Conservation (phyloP, 2,888 invertebrate species). For the Hemicrepidius hirtus region DNA sequence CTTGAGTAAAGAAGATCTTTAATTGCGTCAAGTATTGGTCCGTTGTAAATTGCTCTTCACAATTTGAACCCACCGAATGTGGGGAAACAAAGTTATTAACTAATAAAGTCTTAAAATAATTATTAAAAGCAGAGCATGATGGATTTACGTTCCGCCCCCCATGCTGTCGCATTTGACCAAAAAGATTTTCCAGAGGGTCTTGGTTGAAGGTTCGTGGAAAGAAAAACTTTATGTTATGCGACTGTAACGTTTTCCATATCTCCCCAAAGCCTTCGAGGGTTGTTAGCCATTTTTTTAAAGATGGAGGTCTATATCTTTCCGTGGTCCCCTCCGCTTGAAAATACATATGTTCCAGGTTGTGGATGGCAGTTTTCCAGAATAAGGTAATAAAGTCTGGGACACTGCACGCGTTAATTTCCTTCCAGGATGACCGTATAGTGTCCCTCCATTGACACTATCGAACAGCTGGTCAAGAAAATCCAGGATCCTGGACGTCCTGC, state of each 20-base stretch:
- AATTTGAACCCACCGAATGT: background rate
- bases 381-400: background rate
- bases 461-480: background rate
- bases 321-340: background rate
- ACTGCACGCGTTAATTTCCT: background rate
- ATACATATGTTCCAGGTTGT: background rate
- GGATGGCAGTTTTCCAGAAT: background rate
- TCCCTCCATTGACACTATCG: background rate
- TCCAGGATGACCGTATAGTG: background rate
- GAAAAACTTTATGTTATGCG: background rate
- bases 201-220: too few relatives aligned
- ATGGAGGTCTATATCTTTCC: background rate
- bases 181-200: too few relatives aligned
- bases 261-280: too few relatives aligned
- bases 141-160: too few relatives aligned
- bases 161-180: too few relatives aligned
- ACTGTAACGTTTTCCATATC: too few relatives aligned
- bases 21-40: background rate
- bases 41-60: background rate
- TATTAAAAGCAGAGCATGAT: background rate
- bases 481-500: background rate
- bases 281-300: background rate
- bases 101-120: background rate
- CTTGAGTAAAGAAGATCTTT: background rate
- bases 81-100: background rate